A percentile compares a stretch with the other conserved stretches of the same genome.
These are phyloP conservation scores for Chrysodeixis includens DNA, from an alignment of 2,888 invertebrate genomes.

Conservation along the genomic window DNA sequence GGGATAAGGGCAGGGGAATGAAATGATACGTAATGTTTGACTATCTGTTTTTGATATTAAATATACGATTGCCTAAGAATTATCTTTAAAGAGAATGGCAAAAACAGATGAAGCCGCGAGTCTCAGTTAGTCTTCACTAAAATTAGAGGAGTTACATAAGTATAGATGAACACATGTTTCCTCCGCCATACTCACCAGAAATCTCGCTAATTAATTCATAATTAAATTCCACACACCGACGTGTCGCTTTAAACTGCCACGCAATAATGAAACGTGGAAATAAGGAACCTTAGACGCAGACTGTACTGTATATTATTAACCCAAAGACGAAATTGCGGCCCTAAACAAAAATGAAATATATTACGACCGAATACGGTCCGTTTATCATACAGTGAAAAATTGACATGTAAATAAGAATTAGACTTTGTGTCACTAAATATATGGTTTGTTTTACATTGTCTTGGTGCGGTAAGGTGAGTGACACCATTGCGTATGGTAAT, in stretches of 20 bases:
- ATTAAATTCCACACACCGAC: constrained; percentile 34
- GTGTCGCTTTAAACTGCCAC: constrained; percentile 29
- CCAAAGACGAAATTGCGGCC: constrained; percentile 58
- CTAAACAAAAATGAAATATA: constrained; percentile 66
- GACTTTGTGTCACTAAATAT: constrained; percentile 46
- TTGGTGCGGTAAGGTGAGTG: constrained; percentile 58
- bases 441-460: constrained; percentile 58
- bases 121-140: background rate
- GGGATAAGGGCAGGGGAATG: no score
- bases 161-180: background rate
- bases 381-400: constrained; percentile 63
- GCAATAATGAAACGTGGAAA: constrained; percentile 48
- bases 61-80: no score
- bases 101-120: background rate
- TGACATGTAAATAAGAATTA: constrained; percentile 28
- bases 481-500: constrained; percentile 76
- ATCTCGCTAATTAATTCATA: constrained; percentile 33
- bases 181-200: background rate
- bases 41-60: no score
- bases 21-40: no score
- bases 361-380: constrained; percentile 61
- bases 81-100: no score
- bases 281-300: constrained; percentile 48
- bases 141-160: background rate
- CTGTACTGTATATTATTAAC: constrained; percentile 58